Percentiles rank a stretch among this genome's conserved stretches.
These are phyloP conservation scores for Halocynthia roretzi DNA, from an alignment of 23 tunicate species.

Conservation along the genomic window DNA sequence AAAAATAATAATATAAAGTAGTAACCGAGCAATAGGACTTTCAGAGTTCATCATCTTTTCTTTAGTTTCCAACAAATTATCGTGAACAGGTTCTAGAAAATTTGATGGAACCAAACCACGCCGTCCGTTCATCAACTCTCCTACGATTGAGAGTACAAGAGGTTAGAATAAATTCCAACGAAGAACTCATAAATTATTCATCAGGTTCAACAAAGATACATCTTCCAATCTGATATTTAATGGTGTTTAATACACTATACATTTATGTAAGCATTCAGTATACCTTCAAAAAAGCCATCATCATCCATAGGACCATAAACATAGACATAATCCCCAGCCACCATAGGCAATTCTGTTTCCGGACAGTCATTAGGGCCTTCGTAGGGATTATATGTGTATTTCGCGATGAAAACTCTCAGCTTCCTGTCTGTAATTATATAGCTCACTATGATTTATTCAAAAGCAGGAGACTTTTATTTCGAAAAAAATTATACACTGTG, in stretches of 20 bases:
- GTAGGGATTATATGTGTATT: slow-evolving; percentile 80
- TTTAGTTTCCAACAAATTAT: slow-evolving; percentile 5
- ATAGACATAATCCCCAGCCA: slow-evolving; percentile 86
- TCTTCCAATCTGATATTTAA: neutral
- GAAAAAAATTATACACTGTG: no score
- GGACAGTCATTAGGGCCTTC: slow-evolving; percentile 88
- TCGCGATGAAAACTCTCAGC: slow-evolving; percentile 46
- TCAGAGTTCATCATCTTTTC: slow-evolving; percentile 5
- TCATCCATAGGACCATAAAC: slow-evolving; percentile 68
- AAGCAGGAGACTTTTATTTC: no score
- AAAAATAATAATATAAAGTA: no score
- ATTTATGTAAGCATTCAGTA: neutral
- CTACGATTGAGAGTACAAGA: slow-evolving; percentile 11
- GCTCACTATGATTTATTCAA: no score
- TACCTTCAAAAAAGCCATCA: slow-evolving; percentile 89
- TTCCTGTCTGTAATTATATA: neutral
- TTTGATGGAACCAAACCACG: slow-evolving; percentile 93
- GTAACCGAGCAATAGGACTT: neutral
- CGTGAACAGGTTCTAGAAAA: slow-evolving; percentile 63
- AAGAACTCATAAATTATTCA: neutral
- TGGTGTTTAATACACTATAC: neutral
- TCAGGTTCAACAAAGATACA: neutral
- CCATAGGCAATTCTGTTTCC: slow-evolving; percentile 66
- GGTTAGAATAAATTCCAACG: neutral
- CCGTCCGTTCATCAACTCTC: slow-evolving; percentile 65